Evolutionary conservation across 2,888 invertebrate species (phyloP).

Genomic region (Cephus spinipes): DNA sequence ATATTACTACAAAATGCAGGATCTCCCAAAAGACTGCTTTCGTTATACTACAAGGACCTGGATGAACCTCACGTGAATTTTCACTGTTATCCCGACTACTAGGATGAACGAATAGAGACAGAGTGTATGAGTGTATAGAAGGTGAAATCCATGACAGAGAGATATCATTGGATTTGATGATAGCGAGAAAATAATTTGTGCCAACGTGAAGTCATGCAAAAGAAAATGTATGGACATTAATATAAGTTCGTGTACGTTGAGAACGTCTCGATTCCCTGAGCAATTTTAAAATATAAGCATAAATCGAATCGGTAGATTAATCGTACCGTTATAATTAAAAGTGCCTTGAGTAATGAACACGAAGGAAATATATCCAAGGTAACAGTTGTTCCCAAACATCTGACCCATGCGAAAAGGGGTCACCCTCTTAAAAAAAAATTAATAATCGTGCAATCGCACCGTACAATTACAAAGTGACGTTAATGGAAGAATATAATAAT

Average conservation of each 20-base stretch:
- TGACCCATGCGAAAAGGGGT: not conserved
- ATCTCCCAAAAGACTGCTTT: not conserved
- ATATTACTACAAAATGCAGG: not conserved
- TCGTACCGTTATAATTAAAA: not conserved
- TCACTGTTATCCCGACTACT: not conserved
- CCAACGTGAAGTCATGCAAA: not conserved
- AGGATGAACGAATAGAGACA: not conserved
- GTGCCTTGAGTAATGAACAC: not conserved
- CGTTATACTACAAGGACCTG: not conserved
- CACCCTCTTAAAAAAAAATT: not conserved
- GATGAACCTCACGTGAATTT: not conserved
- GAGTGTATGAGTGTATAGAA: not conserved
- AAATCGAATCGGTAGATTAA: not conserved
- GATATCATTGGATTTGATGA: not conserved
- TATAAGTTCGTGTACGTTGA: not conserved
- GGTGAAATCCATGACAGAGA: not conserved
- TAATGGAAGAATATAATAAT: not conserved
- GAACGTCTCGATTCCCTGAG: not conserved
- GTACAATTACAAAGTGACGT: not conserved
- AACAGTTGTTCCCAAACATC: too few species aligned
- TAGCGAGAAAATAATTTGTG: not conserved
- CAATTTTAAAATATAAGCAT: not conserved
- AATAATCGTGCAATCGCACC: not conserved
- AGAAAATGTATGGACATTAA: not conserved
- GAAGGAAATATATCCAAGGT: not conserved